Evolutionary conservation across 2,888 invertebrate genomes (phyloP).

Genomic region (Hofmannophila pseudospretella): DNA sequence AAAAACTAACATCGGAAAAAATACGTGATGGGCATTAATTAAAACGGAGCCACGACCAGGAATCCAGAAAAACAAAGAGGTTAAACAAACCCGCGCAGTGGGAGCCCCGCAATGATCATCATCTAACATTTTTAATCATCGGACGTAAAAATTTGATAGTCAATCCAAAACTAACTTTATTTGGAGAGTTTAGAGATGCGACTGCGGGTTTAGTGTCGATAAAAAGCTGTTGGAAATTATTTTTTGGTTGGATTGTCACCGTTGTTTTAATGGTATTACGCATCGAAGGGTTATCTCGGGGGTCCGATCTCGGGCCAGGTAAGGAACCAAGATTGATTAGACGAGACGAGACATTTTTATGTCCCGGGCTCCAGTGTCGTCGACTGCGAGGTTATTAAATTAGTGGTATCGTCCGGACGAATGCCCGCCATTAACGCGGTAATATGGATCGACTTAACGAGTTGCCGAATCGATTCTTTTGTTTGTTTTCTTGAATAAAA

Average conservation of each 20-base stretch:
- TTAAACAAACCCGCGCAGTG: slow-evolving; percentile 74
- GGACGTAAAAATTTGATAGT: slow-evolving; percentile 40
- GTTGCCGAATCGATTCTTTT: slow-evolving; percentile 26
- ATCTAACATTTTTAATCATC: slow-evolving; percentile 77
- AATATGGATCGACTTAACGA: slow-evolving; percentile 23
- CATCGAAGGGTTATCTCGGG: slow-evolving; percentile 72
- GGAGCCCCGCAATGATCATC: slow-evolving; percentile 75
- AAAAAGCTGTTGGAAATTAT: slow-evolving; percentile 67
- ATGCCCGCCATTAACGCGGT: slow-evolving; percentile 48
- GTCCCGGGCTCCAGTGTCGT: slow-evolving; percentile 65
- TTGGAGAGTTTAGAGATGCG: slow-evolving; percentile 31
- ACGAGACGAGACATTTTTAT: slow-evolving; percentile 68
- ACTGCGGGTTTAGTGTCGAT: slow-evolving; percentile 30
- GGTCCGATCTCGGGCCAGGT: slow-evolving; percentile 69
- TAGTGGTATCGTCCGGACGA: slow-evolving; percentile 58
- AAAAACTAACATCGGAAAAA: slow-evolving; percentile 65
- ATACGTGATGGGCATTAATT: slow-evolving; percentile 79
- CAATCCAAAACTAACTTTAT: slow-evolving; percentile 48
- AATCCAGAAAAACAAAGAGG: slow-evolving; percentile 75
- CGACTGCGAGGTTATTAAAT: slow-evolving; percentile 73
- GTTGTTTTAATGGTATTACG: slow-evolving; percentile 78
- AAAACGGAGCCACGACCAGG: slow-evolving; percentile 75
- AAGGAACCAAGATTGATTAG: slow-evolving; percentile 72
- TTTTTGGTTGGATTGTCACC: slow-evolving; percentile 76
- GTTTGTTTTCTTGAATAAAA: slow-evolving; percentile 37